A percentile compares a stretch with the other conserved stretches of the same genome.
phyloP scores from a whole-genome alignment of 92 coral and sea anemone species.

The Phenganax marumi region DNA sequence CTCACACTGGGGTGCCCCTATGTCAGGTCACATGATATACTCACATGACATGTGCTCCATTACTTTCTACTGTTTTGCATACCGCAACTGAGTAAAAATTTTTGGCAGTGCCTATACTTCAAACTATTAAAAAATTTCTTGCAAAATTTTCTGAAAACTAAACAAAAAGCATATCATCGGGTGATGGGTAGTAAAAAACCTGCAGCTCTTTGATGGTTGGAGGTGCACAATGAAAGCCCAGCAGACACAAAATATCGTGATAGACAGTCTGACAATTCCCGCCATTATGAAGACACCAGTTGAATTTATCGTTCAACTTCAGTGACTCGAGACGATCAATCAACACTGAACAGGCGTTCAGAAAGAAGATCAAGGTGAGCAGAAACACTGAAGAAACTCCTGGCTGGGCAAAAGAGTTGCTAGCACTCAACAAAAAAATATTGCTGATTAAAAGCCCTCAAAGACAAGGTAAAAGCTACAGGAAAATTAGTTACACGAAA shows the following conservation, averaged over 20 bases:
- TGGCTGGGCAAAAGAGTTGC: neutral
- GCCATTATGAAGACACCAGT: neutral
- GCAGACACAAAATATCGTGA: neutral
- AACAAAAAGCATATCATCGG: neutral
- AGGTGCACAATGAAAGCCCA: neutral
- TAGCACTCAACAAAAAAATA: conserved; percentile 11
- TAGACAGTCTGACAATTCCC: neutral
- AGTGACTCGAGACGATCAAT: neutral
- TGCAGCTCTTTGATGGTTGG: neutral
- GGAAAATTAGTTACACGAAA: conserved; percentile 17
- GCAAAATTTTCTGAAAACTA: neutral
- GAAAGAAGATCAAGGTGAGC: neutral
- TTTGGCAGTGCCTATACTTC: conserved; percentile 18
- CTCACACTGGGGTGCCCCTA: too few relatives aligned
- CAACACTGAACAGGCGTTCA: neutral
- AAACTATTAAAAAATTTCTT: neutral
- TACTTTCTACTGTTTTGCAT: too few relatives aligned
- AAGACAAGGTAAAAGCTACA: conserved; percentile 5
- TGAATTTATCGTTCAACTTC: neutral
- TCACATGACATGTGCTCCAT: too few relatives aligned
- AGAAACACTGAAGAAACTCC: neutral
- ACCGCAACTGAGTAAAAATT: too few relatives aligned
- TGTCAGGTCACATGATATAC: too few relatives aligned
- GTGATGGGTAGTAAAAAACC: neutral
- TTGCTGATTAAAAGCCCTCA: neutral